Base-by-base conservation (phyloP, 1,140 invertebrate species). In the Onthophagus taurus region DNA sequence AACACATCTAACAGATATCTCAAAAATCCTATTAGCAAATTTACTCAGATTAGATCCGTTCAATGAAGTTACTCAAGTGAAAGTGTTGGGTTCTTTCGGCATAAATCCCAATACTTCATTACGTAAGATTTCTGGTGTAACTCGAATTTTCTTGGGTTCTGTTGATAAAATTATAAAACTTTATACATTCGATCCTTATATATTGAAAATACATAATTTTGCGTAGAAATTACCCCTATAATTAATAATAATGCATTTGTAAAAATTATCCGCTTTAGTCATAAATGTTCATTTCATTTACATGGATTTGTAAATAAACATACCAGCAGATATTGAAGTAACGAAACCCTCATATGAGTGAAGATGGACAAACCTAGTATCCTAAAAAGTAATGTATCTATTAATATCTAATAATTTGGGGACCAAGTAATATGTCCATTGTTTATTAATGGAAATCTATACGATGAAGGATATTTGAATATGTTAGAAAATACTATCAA, bases 91-190 rank as follows among this genome's bases (percentile, higher is more conserved):
- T n/a, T n/a, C 7, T 26, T 26, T 26, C 24, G n/a, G 24, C 24
- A 26, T 26, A 26, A 26, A 26, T 26, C 24, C 24, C n/a, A 26
- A 26, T 26, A 26, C 24, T 26, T 26, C 24, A 26, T 26, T 26
- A 26, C 7, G 24, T n/a, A 7, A 26, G 24, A 26, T 26, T 26
- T 26, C n/a, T 26, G 24, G 24, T 7, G 7, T n/a, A 26, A 26
- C 24, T 26, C 7, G n/a, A 26, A 7, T 26, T 26, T 26, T 26
- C 24, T 26, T 26, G 24, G 24, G n/a, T n/a, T n/a, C n/a, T 26
- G 24, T 26, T 26, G 7, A 26, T 26, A 26, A 26, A 26, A 26
- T 26, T 26, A 26, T n/a, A 26, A 26, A 7, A 26, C 24, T 26
- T 26, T n/a, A 26, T 26, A 26, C 7, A 26, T 26, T n/a, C 24